phyloP scores from a whole-genome alignment of 2,888 invertebrate species.

The Andricus quercusramuli region DNA sequence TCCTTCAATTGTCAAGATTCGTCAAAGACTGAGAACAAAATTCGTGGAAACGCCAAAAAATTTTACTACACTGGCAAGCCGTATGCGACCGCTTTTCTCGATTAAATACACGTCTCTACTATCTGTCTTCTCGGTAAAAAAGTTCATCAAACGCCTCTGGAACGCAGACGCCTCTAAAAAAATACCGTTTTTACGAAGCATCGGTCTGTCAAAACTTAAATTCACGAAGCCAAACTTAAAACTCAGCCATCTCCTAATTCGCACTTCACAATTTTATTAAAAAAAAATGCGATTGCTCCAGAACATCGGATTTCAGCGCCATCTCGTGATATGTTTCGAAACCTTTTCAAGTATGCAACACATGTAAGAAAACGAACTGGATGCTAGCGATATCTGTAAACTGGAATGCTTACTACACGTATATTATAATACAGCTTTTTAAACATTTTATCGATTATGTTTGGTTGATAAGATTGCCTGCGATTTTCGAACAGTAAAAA shows the following conservation, averaged over 20 bases:
- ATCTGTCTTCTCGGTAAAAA: background rate
- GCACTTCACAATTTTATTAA: conserved; percentile 37
- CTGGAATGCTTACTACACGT: background rate
- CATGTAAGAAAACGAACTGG: background rate
- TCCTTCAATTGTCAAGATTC: conserved; percentile 21
- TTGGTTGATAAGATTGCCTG: background rate
- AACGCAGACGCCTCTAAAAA: conserved; percentile 3
- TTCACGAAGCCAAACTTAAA: conserved; percentile 25
- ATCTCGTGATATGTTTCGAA: background rate
- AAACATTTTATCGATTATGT: background rate
- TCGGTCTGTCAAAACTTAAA: conserved; percentile 19
- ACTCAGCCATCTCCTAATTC: conserved; percentile 33
- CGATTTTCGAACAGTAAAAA: background rate
- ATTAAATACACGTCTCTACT: conserved; percentile 13
- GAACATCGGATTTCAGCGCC: background rate
- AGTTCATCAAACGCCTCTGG: conserved; percentile 27
- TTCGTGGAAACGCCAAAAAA: conserved; percentile 28
- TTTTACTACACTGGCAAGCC: conserved; percentile 18
- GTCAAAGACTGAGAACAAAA: conserved; percentile 23
- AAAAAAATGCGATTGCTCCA: conserved; percentile 25
- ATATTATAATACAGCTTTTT: background rate
- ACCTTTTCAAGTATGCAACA: background rate
- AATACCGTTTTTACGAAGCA: conserved; percentile 28
- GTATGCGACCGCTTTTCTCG: conserved; percentile 19
- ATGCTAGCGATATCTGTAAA: conserved; percentile 18